Evolutionary conservation across 2,113 vertebrate genomes (phyloP).

Genomic region (Herpailurus yagouaroundi): DNA sequence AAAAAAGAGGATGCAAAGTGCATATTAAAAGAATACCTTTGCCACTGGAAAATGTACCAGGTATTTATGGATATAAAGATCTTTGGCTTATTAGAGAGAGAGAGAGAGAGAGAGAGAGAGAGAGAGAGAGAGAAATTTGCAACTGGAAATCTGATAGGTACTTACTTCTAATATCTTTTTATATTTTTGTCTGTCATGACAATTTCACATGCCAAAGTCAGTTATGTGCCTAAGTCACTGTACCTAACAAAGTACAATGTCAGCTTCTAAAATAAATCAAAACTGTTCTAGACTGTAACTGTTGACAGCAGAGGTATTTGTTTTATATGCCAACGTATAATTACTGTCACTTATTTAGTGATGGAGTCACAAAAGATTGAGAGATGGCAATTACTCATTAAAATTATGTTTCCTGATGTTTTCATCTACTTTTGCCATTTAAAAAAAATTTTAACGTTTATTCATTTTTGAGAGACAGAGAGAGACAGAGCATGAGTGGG

Average conservation of each 20-base stretch:
- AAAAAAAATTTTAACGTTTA: no score
- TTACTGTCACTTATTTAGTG: background rate
- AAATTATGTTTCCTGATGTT: background rate
- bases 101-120: background rate
- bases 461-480: no score
- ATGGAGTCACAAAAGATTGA: slow-evolving; percentile 29
- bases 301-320: background rate
- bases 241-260: slow-evolving; percentile 11
- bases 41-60: background rate
- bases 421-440: background rate
- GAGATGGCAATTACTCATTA: slow-evolving; percentile 21
- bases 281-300: background rate
- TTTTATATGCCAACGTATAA: background rate
- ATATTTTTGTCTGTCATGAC: slow-evolving; percentile 1
- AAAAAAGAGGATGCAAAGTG: background rate
- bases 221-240: background rate
- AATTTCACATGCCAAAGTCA: slow-evolving; percentile 23
- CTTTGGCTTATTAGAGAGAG: background rate
- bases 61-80: slow-evolving; percentile 1
- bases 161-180: slow-evolving; percentile 17
- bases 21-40: background rate
- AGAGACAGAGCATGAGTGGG: no score
- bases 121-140: background rate
- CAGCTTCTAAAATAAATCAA: slow-evolving; percentile 41
- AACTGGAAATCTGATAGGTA: background rate